Evolutionary conservation across 2,888 invertebrate genomes (phyloP), one percentile per base, ranked within the genome.

Genomic region (Mesochorus sp.): DNA sequence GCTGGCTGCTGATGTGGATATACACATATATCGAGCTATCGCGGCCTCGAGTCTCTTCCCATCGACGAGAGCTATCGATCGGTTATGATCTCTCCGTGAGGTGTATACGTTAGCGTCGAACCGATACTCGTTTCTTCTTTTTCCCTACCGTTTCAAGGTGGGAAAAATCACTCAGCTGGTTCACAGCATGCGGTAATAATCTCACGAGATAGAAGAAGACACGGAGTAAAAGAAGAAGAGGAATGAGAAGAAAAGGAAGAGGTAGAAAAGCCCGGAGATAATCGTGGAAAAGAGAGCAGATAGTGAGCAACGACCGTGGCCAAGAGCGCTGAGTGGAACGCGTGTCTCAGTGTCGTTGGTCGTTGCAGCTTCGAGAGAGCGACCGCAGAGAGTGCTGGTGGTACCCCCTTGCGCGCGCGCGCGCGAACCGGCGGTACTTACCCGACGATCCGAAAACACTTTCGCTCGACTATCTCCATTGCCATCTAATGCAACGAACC

Each of bases 371-470:
- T 44, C 14, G 31, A n/a, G n/a, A 39, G 21, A 51, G 55, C 14
- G 51, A 75, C 75, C 75, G 66, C 79, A 71, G 71, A 66, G 26
- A 75, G 66, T 75, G 47, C 68, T 31, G 61, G 66, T 68, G 47
- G n/a, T n/a, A n/a, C n/a, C n/a, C n/a, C n/a, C n/a, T n/a, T n/a
- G n/a, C n/a, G n/a, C n/a, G n/a, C n/a, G n/a, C n/a, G n/a, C n/a
- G n/a, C 53, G 47, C 70, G 42, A 39, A 12, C 17, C 61, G 12
- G 39, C 51, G 49, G 61, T 73, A 57, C 71, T 59, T 67, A 66
- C 55, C 44, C 39, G 74, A 53, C 74, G 70, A 78, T 74, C 64
- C 74, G 74, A 61, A 71, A 79, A 79, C 75, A 75, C 79, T 79
- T 79, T 79, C 75, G 66, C 79, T 75, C 71, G 66, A 44, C 59